These are phyloP conservation scores for Cyprinodon diabolis DNA, from an alignment of 2,797 vertebrate species.

Conservation along the genomic window DNA sequence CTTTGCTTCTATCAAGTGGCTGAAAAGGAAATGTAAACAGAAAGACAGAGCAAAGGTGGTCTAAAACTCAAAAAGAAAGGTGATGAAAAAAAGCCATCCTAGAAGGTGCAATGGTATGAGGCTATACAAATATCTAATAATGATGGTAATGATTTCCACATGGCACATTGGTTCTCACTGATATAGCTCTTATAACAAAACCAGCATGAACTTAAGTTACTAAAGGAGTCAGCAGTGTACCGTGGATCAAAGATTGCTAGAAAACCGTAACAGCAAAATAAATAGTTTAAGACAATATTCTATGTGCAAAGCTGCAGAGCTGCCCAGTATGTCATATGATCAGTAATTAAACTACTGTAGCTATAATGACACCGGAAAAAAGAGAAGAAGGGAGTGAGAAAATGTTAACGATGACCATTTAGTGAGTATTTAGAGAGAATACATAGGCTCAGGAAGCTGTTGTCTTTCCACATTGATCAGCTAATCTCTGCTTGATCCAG, in stretches of 20 bases:
- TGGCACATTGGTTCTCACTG: neutral
- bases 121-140: neutral
- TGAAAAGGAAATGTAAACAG: neutral
- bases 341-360: neutral
- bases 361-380: neutral
- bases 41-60: neutral
- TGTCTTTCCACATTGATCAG: neutral
- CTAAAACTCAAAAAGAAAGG: neutral
- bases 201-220: neutral
- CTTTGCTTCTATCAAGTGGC: neutral
- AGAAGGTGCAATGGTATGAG: neutral
- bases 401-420: neutral
- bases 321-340: neutral
- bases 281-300: neutral
- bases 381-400: neutral
- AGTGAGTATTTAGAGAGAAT: neutral
- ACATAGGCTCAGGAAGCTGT: neutral
- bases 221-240: neutral
- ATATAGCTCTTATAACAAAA: neutral
- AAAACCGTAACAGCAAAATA: neutral
- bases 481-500: neutral
- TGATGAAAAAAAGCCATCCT: neutral
- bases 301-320: neutral
- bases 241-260: neutral
- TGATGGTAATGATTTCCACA: neutral